Base-by-base conservation (phyloP, 2,888 invertebrate species). In the Cyaniris semiargus region DNA sequence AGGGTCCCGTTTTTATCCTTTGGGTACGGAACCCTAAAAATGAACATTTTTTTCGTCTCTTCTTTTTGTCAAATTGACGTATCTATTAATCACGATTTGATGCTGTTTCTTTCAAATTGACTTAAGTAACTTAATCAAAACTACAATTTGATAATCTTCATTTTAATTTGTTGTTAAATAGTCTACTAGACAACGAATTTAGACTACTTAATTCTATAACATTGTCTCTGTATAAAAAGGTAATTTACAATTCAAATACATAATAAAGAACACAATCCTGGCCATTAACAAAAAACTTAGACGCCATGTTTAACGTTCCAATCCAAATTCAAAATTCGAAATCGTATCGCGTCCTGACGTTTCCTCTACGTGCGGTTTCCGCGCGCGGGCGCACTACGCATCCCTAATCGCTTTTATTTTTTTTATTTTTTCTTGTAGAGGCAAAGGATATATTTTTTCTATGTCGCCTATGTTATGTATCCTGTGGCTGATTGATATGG, bases 281-380 rank as follows among this genome's bases (percentile, higher is more conserved):
- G 72, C 79, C 79, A 82, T 82, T 83, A 82, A 82, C 79, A 80
- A 81, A 80, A 83, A 83, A 81, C 85, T 85, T 89, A 88, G 88
- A 88, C 88, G 86, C 87, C 88, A 87, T 86, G 85, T 89, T 87
- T 85, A 88, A 89, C 89, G 87, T 90, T 86, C 88, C 87, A 87
- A 89, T 90, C 89, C 88, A 89, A 91, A 90, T 92, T 91, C 88
- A 82, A 90, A 89, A 92, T 92, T 93, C 90, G 91, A 91, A 93
- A 93, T 92, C 93, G 92, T 90, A 91, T 87, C 93, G 93, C 93
- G 93, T 93, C 88, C 92, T 92, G 92, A 89, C 93, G 83, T 82
- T 83, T 83, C 83, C 83, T 82, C 82, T 92, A 91, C 92, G 92
- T 92, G 92, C 87, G 87, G 90, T 90, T 90, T 91, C 92, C 91